Base-by-base conservation (phyloP, 2,113 vertebrate species). In the human region DNA sequence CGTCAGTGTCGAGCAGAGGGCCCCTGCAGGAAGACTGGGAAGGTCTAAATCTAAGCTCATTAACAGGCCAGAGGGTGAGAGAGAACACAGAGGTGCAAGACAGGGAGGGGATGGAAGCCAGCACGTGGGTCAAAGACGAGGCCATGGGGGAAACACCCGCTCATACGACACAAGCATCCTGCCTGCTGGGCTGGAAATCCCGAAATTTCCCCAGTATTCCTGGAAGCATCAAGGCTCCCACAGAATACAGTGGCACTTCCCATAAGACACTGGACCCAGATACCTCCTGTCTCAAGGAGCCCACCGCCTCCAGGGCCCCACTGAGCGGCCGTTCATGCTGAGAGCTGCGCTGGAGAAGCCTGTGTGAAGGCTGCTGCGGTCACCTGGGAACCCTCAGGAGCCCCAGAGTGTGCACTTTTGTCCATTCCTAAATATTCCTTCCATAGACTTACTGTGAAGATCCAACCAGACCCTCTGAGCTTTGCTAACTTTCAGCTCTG, bases 1-100 rank as follows among this genome's bases (percentile, higher is more conserved):
- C 8, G 38, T 14, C 16, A 38, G 20, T 8, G 22, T 3, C 11
- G 22, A 68, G 61, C 66, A 48, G 43, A 61, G 16, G 32, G 50
- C 5, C 8, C 13, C 0, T 3, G 27, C 0, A 2, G 59, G 23
- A 32, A 30, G 94, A 92, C 3, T 27, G n/a, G 35, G 30, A n/a
- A 32, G 84, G 45, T 70, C 40, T 50, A 48, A 30, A 75, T 48
- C 52, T 8, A 25, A 86, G 30, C 64, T 70, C 38, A 0, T 1
- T 27, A 20, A 70, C 16, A 55, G 81, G 50, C 38, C 85, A 92
- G 83, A 90, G 43, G 2, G n/a, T 5, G 48, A 64, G 30, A 40
- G 43, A 52, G 23, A 84, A 73, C 85, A 38, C 5, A 3, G 61
- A 89, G 43, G 17, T 32, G 64, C 16, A 52, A 70, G 40, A 32